Conservation (phyloP, 2,888 invertebrate genomes). For the Cancer borealis region DNA sequence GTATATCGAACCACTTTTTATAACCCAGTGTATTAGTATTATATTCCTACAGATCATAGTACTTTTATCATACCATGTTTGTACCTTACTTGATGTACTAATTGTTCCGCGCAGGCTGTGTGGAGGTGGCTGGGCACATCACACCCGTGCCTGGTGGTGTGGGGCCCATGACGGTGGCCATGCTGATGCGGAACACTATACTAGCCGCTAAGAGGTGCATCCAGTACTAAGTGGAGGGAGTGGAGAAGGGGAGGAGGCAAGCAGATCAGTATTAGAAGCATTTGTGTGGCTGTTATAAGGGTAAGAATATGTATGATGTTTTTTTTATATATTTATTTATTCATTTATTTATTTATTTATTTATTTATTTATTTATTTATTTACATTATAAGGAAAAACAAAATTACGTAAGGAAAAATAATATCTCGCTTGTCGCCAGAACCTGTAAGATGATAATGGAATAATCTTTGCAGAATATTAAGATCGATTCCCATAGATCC, state of each 20-base stretch:
- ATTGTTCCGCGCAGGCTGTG: slow-evolving; percentile 58
- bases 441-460: no score
- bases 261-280: neutral
- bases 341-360: no score
- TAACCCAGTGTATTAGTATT: no score
- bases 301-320: neutral
- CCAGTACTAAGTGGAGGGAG: neutral
- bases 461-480: neutral
- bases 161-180: slow-evolving; percentile 96
- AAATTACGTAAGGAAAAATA: no score
- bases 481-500: neutral
- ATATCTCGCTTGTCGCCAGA: no score
- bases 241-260: neutral
- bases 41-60: no score
- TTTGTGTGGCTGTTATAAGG: neutral
- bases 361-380: no score
- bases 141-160: slow-evolving; percentile 96
- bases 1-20: no score
- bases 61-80: no score
- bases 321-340: neutral
- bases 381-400: no score
- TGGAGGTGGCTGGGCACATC: slow-evolving; percentile 80
- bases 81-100: no score
- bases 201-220: slow-evolving; percentile 81
- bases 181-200: slow-evolving; percentile 94